Percentiles rank a stretch among this genome's conserved stretches.
Conservation (phyloP, 2,797 vertebrate species). For the Myotis vivesi region DNA sequence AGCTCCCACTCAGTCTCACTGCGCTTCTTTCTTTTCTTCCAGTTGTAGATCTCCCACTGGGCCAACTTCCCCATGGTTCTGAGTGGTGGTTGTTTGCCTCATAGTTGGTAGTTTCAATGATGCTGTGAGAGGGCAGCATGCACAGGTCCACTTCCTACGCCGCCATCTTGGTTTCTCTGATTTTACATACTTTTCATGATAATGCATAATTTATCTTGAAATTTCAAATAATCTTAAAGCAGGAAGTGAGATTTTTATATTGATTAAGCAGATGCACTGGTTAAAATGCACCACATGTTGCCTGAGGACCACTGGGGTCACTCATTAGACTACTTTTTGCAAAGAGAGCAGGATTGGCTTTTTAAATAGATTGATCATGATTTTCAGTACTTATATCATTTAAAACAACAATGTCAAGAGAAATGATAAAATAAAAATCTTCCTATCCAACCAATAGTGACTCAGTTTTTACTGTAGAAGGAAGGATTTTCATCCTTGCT, state of each 20-base stretch:
- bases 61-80: too few relatives aligned
- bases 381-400: background rate
- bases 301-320: background rate
- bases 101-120: too few relatives aligned
- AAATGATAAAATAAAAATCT: background rate
- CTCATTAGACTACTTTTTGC: background rate
- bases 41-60: too few relatives aligned
- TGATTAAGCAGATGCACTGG: background rate
- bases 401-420: constrained; percentile 14
- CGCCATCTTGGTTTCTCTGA: too few relatives aligned
- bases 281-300: background rate
- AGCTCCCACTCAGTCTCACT: too few relatives aligned
- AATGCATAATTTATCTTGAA: constrained; percentile 3
- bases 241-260: background rate
- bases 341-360: background rate
- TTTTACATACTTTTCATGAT: background rate
- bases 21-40: too few relatives aligned
- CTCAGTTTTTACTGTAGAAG: background rate
- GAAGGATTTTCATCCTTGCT: background rate
- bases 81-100: too few relatives aligned
- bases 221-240: constrained; percentile 15
- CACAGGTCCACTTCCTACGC: too few relatives aligned
- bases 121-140: too few relatives aligned
- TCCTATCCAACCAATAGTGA: background rate
- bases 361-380: background rate